Base-by-base conservation (phyloP, 2,888 invertebrate genomes). In the Hemistola chrysoprasaria region DNA sequence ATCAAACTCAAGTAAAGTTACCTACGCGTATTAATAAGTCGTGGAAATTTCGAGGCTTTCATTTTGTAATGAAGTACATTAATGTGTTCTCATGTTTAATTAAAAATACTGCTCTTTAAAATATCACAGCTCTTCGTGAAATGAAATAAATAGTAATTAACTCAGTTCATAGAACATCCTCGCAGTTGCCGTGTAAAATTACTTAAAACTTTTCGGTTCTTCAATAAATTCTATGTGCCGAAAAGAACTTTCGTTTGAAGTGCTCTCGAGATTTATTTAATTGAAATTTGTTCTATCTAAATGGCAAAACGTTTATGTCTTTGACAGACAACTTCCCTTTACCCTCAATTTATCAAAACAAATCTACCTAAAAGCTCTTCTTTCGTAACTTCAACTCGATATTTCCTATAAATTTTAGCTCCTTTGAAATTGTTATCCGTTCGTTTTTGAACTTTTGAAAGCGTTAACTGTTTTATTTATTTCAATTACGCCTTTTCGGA, bases 301-400 rank as follows among this genome's bases (percentile, higher is more conserved):
- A 64, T 49, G 54, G 53, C 43, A 50, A 48, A 51, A 53, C 53
- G 60, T 64, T 68, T 65, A 56, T 57, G 52, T 61, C 56, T 56
- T 60, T 56, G 48, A 57, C 55, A 53, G 53, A 57, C 66, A 56
- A 57, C 59, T 57, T 63, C 54, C 45, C 38, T 65, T 57, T 60
- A 57, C 59, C 57, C 52, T 53, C 65, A 64, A 70, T 71, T 68
- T 62, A 65, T 68, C 62, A 65, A 65, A 69, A 67, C 62, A 66
- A 71, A 65, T 62, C 59, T 61, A 59, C 58, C 47, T 58, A 58
- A 58, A 54, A 57, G 50, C 48, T 42, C 37, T 53, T 44, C 49
- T 59, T 60, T 56, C 38, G 47, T 46, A 50, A 50, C 44, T 38
- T 44, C 47, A 53, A 56, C 51, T 59, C 49, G 50, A 59, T 56